phyloP scores from a whole-genome alignment of 2,888 invertebrate genomes.

The Dryobotodes eremita region DNA sequence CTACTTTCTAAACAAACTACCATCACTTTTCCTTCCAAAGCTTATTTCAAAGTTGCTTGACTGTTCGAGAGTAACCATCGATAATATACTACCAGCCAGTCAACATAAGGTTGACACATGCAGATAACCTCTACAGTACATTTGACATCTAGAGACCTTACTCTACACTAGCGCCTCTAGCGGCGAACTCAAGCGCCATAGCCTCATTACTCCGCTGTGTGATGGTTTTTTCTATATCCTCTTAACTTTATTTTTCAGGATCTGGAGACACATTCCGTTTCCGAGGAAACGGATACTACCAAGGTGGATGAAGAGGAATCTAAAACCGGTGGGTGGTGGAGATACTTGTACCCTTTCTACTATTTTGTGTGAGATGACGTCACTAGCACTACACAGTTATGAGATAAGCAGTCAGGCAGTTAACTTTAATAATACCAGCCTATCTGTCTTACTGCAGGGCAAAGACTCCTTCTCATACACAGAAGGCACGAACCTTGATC shows the following conservation, averaged over 20 bases:
- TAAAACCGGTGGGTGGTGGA: slow-evolving; percentile 86
- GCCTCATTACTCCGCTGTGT: too few relatives aligned
- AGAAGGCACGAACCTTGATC: background rate
- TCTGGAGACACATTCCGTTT: slow-evolving; percentile 36
- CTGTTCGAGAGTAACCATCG: too few relatives aligned
- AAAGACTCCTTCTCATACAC: background rate
- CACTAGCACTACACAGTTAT: background rate
- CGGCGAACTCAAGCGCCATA: too few relatives aligned
- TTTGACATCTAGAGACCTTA: too few relatives aligned
- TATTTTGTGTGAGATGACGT: slow-evolving; percentile 82
- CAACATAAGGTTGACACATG: too few relatives aligned
- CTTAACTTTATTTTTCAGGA: slow-evolving; percentile 10
- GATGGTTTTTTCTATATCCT: too few relatives aligned
- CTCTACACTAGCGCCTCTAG: too few relatives aligned
- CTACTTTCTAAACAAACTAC: too few relatives aligned
- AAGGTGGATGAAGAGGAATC: slow-evolving; percentile 63
- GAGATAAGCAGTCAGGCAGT: background rate
- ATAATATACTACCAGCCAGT: too few relatives aligned
- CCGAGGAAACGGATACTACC: slow-evolving; percentile 39
- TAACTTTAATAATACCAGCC: background rate
- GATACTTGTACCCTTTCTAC: slow-evolving; percentile 91
- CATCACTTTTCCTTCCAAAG: too few relatives aligned
- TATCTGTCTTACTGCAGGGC: background rate
- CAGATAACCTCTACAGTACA: too few relatives aligned
- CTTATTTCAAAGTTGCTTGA: too few relatives aligned